Evolutionary conservation across 2,113 vertebrate species (phyloP).

Genomic region (Protobothrops flavoviridis): DNA sequence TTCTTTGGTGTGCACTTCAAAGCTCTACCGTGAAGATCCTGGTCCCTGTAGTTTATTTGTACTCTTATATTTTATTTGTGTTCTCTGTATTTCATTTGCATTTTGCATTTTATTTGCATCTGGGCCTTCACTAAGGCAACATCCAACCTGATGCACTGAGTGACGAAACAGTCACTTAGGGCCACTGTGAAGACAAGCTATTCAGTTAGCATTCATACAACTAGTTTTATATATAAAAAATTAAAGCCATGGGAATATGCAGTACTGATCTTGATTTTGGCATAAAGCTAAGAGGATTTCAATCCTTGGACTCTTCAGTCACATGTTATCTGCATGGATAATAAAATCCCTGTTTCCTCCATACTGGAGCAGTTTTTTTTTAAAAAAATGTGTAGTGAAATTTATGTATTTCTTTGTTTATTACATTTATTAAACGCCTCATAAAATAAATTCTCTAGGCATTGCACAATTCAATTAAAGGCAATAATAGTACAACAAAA

Average conservation of each 20-base stretch:
- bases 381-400: neutral
- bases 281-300: neutral
- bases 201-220: neutral
- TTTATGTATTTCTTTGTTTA: neutral
- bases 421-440: neutral
- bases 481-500: constrained; percentile 1
- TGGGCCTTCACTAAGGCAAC: neutral
- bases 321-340: neutral
- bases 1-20: neutral
- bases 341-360: neutral
- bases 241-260: neutral
- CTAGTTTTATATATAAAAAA: neutral
- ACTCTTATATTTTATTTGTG: neutral
- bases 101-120: neutral
- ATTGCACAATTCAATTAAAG: constrained; percentile 1
- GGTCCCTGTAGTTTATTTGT: neutral
- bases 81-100: neutral
- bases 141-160: neutral
- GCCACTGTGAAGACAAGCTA: neutral
- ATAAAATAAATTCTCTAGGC: neutral
- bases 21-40: neutral
- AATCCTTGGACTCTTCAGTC: neutral
- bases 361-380: neutral
- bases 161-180: neutral
- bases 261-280: neutral